Evolutionary conservation across 2,888 invertebrate species (phyloP).

Genomic region (Phortica magna): DNA sequence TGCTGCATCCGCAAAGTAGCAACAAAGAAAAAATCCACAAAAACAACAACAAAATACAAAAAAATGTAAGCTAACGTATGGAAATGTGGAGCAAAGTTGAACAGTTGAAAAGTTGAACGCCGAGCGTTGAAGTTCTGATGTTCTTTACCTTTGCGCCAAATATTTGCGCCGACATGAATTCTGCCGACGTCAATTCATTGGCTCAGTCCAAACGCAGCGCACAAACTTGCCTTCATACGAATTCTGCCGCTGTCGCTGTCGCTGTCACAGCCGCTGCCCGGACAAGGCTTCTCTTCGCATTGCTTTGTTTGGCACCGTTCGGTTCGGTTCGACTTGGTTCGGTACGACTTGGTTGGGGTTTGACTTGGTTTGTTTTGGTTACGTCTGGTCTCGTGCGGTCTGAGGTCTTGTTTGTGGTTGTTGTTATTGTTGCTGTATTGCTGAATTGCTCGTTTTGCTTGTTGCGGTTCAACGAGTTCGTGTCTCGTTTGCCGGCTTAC

Average conservation of each 20-base stretch:
- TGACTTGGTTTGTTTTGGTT: not conserved
- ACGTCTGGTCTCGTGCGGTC: not conserved
- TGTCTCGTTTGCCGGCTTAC: conserved; percentile 43
- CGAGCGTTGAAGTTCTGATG: conserved; percentile 16
- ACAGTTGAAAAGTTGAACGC: conserved; percentile 14
- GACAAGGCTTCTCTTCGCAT: not conserved
- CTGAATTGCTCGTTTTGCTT: conserved; percentile 10
- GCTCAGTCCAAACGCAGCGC: not conserved
- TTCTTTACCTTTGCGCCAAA: conserved; percentile 49
- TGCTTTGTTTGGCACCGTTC: not conserved
- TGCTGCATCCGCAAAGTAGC: conserved; percentile 28
- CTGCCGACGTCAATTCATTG: not conserved
- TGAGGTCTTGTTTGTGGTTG: conserved; percentile 34
- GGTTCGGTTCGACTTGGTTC: not conserved
- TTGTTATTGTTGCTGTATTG: conserved; percentile 31
- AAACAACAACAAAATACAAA: conserved; percentile 37
- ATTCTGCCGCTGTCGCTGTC: not conserved
- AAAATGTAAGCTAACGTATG: too few species aligned
- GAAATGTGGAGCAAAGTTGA: conserved; percentile 50
- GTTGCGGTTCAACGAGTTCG: conserved; percentile 52
- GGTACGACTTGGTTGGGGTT: not conserved
- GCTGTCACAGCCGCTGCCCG: not conserved
- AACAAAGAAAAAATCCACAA: conserved; percentile 26
- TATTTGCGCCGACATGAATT: conserved; percentile 38
- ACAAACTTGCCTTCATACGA: conserved; percentile 7